Percentiles rank a stretch among this genome's conserved stretches.
phyloP scores from a whole-genome alignment of 2,888 invertebrate species.

The Chaetogeoica ovagalla region DNA sequence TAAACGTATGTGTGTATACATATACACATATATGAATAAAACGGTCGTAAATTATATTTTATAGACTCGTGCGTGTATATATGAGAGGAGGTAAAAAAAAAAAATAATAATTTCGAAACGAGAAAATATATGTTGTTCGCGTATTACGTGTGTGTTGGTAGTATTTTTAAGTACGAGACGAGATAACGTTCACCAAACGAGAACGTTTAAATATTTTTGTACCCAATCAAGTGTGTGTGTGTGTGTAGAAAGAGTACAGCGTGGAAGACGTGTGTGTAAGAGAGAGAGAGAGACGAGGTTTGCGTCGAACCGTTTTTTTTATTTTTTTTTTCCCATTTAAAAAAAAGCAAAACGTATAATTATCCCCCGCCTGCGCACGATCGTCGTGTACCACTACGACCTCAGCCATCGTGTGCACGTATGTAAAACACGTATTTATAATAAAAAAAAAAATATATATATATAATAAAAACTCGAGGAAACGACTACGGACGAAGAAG shows the following conservation, averaged over 20 bases:
- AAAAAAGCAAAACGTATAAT: conserved; percentile 49
- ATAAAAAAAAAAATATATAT: not conserved
- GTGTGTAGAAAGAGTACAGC: too few relatives aligned
- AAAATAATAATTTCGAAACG: conserved; percentile 45
- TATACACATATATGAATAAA: conserved; percentile 37
- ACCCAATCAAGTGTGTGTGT: conserved; percentile 25
- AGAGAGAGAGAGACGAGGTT: not conserved
- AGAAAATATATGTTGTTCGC: conserved; percentile 22
- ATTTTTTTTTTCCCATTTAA: conserved; percentile 35
- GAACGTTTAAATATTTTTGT: conserved; percentile 37
- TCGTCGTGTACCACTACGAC: too few relatives aligned
- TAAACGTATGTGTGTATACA: too few relatives aligned
- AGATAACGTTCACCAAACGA: conserved; percentile 39
- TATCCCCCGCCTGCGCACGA: conserved; percentile 20
- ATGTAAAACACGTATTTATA: too few relatives aligned
- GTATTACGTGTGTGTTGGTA: not conserved
- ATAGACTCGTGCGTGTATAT: conserved; percentile 17
- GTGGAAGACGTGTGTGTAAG: not conserved
- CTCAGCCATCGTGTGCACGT: too few relatives aligned
- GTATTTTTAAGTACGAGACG: conserved; percentile 22
- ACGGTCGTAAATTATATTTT: conserved; percentile 51
- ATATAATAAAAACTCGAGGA: conserved; percentile 18
- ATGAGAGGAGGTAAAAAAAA: not conserved
- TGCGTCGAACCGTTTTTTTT: conserved; percentile 34
- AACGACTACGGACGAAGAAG: not conserved